Evolutionary conservation across 2,797 vertebrate species (phyloP).

Genomic region (Phrynocephalus guinanensis): DNA sequence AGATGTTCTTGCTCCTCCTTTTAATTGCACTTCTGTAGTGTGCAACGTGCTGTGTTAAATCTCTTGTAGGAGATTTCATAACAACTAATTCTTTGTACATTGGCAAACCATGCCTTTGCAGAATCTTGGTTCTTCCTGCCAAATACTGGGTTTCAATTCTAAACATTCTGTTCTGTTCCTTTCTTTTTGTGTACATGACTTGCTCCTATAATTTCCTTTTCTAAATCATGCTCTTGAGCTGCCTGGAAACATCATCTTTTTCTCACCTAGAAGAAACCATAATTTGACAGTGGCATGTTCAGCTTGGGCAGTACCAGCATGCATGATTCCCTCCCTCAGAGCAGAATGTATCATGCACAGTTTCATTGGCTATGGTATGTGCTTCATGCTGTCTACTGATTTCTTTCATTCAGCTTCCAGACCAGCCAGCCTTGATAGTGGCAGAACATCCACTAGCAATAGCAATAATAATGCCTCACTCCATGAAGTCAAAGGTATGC

Average conservation of each 20-base stretch:
- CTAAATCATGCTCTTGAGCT: conserved; percentile 67
- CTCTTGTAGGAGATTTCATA: conserved; percentile 82
- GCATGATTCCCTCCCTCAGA: conserved; percentile 77
- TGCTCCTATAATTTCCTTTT: conserved; percentile 65
- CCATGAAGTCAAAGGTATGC: conserved; percentile 93
- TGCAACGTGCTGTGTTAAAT: conserved; percentile 84
- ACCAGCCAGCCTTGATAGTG: conserved; percentile 96
- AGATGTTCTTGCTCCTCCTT: conserved; percentile 75
- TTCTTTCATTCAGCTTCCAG: conserved; percentile 88
- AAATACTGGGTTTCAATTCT: conserved; percentile 55
- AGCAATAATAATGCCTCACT: conserved; percentile 95
- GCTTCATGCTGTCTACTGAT: conserved; percentile 79
- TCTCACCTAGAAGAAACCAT: conserved; percentile 67
- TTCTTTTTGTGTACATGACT: conserved; percentile 55
- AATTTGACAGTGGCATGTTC: conserved; percentile 76
- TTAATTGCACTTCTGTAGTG: conserved; percentile 74
- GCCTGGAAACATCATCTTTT: conserved; percentile 71
- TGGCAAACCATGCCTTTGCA: conserved; percentile 26
- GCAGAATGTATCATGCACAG: conserved; percentile 72
- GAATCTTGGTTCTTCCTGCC: conserved; percentile 43
- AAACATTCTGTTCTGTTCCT: conserved; percentile 61
- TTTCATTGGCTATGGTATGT: conserved; percentile 81
- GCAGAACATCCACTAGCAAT: conserved; percentile 94
- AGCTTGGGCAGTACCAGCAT: conserved; percentile 64
- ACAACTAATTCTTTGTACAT: conserved; percentile 63